Percentiles rank a stretch among this genome's conserved stretches.
Evolutionary conservation across 2,113 vertebrate species (phyloP).

Genomic region (Phoxinus phoxinus): DNA sequence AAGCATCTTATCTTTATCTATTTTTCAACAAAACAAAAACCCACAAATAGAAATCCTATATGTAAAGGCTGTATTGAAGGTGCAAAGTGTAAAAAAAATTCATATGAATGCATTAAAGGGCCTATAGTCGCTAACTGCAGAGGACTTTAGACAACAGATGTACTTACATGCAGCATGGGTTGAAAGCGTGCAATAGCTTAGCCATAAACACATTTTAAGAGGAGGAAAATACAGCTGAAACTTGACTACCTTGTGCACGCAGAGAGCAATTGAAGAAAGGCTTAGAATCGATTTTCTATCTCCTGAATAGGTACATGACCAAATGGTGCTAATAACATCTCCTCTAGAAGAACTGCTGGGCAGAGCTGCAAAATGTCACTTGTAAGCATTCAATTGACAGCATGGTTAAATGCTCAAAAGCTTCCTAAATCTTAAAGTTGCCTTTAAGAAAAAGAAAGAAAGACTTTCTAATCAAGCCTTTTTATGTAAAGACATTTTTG

Average conservation of each 20-base stretch:
- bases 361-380: constrained; percentile 28
- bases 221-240: neutral
- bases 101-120: neutral
- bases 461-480: neutral
- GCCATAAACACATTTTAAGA: neutral
- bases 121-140: neutral
- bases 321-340: constrained; percentile 26
- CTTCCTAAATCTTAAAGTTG: neutral
- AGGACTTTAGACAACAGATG: neutral
- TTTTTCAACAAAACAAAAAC: constrained; percentile 5
- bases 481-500: neutral
- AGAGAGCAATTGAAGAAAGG: constrained; percentile 16
- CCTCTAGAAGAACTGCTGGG: neutral
- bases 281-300: constrained; percentile 12
- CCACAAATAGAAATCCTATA: neutral
- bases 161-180: neutral
- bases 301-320: constrained; percentile 15
- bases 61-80: neutral
- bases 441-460: neutral
- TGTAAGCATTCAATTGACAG: neutral
- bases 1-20: neutral
- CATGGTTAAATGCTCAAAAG: constrained; percentile 2
- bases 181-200: neutral
- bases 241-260: neutral
- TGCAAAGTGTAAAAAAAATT: neutral